Base-by-base conservation (phyloP, 2,888 invertebrate species). In the Synergus laeviventris region DNA sequence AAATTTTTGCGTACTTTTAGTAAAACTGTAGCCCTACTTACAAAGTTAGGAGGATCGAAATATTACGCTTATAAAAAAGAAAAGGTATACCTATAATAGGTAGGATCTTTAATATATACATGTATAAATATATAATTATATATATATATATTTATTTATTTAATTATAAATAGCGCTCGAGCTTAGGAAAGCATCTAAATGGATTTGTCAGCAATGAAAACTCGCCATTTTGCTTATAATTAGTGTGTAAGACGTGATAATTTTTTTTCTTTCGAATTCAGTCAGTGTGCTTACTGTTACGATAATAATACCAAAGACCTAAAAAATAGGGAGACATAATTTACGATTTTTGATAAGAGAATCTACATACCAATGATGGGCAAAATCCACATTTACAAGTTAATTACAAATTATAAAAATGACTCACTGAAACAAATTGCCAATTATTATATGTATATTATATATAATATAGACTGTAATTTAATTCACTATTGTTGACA, bases 211-310 rank as follows among this genome's bases (percentile, higher is more conserved):
- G 70, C 49, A 70, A 70, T 36, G 49, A 70, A 70, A 45, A 36
- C 49, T 70, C 36, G 70, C 49, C 70, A 54, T 31, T 70, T 70
- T 70, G 49, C 70, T 70, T 70, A 70, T 31, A 70, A 31, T 49
- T 70, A 70, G 70, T 70, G 49, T 11, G 4, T 36, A 70, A 70
- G 49, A 49, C 31, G 70, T 60, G 75, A 75, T 16, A 54, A 56
- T n/a, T 38, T 74, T 75, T 83, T 84, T 82, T 81, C 78, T 83
- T 84, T 85, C 81, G 80, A 83, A 87, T 84, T 84, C 86, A 86
- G 83, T 88, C 84, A 84, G 81, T 88, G 86, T 87, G 86, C 87
- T 88, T 87, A 82, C 85, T 84, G 79, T 84, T 83, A 81, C 16
- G 21, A 59, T 42, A 60, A 39, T 74, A 45, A 59, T 42, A 59